Evolutionary conservation across 2,888 invertebrate species (phyloP), one percentile per base, ranked within the genome.

Genomic region (Empis livida): DNA sequence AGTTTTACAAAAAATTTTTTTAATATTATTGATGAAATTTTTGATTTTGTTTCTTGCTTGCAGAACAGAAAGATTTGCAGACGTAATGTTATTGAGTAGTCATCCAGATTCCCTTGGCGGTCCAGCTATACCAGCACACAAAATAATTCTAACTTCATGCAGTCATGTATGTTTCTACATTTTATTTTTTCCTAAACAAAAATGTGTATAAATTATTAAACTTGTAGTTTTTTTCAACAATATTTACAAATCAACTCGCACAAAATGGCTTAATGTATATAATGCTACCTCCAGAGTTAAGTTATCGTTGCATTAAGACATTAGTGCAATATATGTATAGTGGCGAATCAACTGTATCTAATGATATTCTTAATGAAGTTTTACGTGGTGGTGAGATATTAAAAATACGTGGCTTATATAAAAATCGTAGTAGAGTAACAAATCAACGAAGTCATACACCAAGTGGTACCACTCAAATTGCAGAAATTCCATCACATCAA

Each of bases 281-380:
- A 43, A 82, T 89, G 31, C 73, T 89, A 53, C 89, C 89, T 13
- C 80, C 87, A 4, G 88, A 88, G 61, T 82, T 89, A 53, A 83
- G 81, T 35, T 82, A 83, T 52, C 81, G 83, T 54, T 86, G 87
- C 10, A 72, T 89, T 55, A 84, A 85, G 64, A 84, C 85, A 52
- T 72, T 89, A 15, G 80, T 89, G 39, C 85, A 89, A 60, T 89
- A 89, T 64, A 89, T 89, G 86, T 89, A 89, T 69, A 82, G 80
- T 65, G 81, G 81, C 57, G 61, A 70, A 53, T 85, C 88, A 27
- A 88, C 88, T 40, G 88, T 89, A 27, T 84, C 86, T 46, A 87
- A 88, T 67, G 88, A 87, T 60, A 84, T 89, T 42, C 66, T 89
- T 49, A 86, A 84, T 55, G 83, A 80, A 52, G 88, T 89, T 2